Percentiles rank a stretch among this genome's conserved stretches.
These are phyloP conservation scores for Drosophila santomea DNA, from an alignment of 1,140 invertebrate genomes.

Conservation along the genomic window DNA sequence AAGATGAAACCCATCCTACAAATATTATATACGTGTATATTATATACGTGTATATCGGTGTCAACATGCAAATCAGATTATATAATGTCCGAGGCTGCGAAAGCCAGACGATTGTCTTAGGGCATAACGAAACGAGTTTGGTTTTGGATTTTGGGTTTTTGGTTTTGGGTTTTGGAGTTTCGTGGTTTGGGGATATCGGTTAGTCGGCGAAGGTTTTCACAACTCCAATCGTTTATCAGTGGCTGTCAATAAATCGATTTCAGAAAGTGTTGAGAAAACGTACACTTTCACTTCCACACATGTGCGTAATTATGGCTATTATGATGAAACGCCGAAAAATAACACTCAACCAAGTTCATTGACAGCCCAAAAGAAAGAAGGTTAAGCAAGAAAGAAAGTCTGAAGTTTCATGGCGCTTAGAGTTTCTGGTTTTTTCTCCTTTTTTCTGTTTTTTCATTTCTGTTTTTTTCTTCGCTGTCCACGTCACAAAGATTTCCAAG, in stretches of 20 bases:
- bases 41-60: conserved; percentile 22
- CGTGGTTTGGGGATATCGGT: conserved; percentile 33
- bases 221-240: conserved; percentile 38
- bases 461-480: conserved; percentile 51
- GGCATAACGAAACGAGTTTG: conserved; percentile 61
- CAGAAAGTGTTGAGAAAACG: conserved; percentile 39
- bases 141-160: conserved; percentile 28
- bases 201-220: conserved; percentile 27
- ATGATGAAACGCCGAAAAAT: conserved; percentile 53
- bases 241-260: conserved; percentile 46
- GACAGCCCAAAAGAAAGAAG: conserved; percentile 40
- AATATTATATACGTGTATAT: conserved; percentile 36
- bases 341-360: conserved; percentile 67
- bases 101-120: conserved; percentile 28
- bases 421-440: conserved; percentile 13
- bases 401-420: conserved; percentile 33
- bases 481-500: conserved; percentile 69
- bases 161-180: conserved; percentile 28
- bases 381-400: conserved; percentile 66
- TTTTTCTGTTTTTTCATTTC: conserved; percentile 27
- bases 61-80: conserved; percentile 69
- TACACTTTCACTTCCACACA: conserved; percentile 70
- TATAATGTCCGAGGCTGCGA: conserved; percentile 49
- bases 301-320: conserved; percentile 62
- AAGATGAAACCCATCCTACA: conserved; percentile 81